These are phyloP conservation scores for Lemur catta DNA, from an alignment of 2,797 vertebrate species.

Conservation along the genomic window DNA sequence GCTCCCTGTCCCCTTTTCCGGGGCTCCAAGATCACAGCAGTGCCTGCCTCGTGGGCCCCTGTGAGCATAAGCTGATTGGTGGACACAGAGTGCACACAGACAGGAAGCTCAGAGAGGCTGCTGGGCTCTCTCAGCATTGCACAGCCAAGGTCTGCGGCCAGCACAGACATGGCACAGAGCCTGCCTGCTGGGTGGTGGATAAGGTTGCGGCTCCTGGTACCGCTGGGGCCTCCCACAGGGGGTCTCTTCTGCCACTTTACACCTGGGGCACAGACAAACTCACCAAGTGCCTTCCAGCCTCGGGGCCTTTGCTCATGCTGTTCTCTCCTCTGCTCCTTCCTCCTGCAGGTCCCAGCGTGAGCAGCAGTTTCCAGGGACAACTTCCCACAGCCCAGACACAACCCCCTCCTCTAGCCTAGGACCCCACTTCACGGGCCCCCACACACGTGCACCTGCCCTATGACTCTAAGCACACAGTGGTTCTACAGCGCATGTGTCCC, in stretches of 20 bases:
- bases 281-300: background rate
- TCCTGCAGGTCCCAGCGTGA: background rate
- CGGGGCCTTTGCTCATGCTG: background rate
- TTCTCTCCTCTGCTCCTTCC: background rate
- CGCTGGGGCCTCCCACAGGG: background rate
- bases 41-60: fast-evolving
- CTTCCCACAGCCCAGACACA: background rate
- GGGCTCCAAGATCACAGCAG: background rate
- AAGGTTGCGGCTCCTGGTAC: background rate
- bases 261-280: background rate
- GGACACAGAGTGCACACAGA: fast-evolving
- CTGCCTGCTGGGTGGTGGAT: background rate
- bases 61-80: background rate
- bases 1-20: background rate
- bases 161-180: background rate
- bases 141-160: fast-evolving
- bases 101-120: background rate
- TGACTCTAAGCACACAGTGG: background rate
- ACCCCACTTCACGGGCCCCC: background rate
- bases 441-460: background rate
- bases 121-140: fast-evolving
- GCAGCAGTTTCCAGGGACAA: background rate
- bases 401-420: fast-evolving
- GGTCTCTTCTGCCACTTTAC: background rate
- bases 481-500: background rate